These are phyloP conservation scores for Drosophila sechellia DNA, from an alignment of 1,140 invertebrate genomes.

Conservation along the genomic window DNA sequence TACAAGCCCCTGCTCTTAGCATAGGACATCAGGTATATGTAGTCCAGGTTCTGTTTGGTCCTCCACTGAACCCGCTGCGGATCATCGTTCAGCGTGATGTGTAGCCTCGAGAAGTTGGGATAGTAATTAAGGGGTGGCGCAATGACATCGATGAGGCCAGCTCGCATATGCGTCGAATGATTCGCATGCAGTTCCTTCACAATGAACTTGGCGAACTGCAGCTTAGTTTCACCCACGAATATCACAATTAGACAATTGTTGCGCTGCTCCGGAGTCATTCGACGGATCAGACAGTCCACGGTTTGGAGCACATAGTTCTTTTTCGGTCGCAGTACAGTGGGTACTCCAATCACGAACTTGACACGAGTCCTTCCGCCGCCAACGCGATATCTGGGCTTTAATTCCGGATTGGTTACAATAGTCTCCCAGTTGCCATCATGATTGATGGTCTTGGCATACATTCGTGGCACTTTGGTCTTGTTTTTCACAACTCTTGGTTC, in stretches of 20 bases:
- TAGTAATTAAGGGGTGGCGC: constrained; percentile 41
- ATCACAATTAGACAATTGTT: constrained; percentile 39
- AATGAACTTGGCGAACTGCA: constrained; percentile 13
- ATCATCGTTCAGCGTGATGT: constrained; percentile 23
- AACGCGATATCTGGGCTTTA: constrained; percentile 3
- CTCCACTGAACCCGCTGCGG: constrained; percentile 7
- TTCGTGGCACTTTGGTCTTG: constrained; percentile 88
- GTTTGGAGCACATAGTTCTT: constrained; percentile 26
- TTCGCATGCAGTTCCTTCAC: neutral
- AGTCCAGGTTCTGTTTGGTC: constrained; percentile 49
- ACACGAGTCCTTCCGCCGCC: constrained; percentile 13
- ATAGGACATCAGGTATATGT: constrained; percentile 51
- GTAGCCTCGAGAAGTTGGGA: constrained; percentile 17
- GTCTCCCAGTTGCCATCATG: neutral
- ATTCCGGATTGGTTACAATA: neutral
- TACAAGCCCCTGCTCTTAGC: constrained; percentile 30
- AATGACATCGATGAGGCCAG: constrained; percentile 46
- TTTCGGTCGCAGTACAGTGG: constrained; percentile 18
- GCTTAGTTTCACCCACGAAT: constrained; percentile 38
- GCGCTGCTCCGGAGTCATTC: constrained; percentile 9
- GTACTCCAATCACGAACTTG: constrained; percentile 44
- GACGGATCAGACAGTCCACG: constrained; percentile 17
- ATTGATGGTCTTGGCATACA: no score
- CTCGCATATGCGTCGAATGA: constrained; percentile 10
- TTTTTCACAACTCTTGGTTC: constrained; percentile 87